A percentile compares a stretch with the other conserved stretches of the same genome.
Conservation (phyloP, 1,140 invertebrate genomes). For the Conus ventricosus region DNA sequence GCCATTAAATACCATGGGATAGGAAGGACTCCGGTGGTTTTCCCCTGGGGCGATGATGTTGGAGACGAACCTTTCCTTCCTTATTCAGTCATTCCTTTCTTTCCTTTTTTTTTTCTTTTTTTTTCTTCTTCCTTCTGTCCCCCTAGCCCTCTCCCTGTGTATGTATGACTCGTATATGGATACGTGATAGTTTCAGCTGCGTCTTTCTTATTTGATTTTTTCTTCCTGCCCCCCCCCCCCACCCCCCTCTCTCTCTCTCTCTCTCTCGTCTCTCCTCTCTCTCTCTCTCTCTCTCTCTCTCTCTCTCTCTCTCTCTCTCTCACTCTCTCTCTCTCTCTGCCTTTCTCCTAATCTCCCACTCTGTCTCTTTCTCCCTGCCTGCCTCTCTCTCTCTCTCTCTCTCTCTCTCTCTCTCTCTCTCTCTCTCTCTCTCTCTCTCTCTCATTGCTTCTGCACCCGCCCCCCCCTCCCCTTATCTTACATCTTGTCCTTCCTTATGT, state of each 20-base stretch:
- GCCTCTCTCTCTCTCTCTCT: too few species aligned
- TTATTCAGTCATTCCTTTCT: too few species aligned
- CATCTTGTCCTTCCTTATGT: background rate
- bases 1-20: background rate
- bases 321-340: slow-evolving; percentile 3
- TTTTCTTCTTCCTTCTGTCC: too few species aligned
- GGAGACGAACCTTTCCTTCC: too few species aligned
- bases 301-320: slow-evolving; percentile 25
- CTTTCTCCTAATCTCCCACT: background rate
- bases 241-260: background rate
- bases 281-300: slow-evolving; percentile 11
- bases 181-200: too few species aligned
- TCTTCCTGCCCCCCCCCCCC: background rate
- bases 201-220: too few species aligned
- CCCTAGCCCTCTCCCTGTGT: too few species aligned
- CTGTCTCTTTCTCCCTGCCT: background rate
- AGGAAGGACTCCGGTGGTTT: background rate
- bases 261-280: background rate
- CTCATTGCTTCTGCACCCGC: too few species aligned
- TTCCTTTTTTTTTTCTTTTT: too few species aligned
- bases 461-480: background rate
- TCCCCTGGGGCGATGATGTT: too few species aligned
- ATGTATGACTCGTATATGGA: too few species aligned
- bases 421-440: slow-evolving; percentile 20
- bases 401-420: background rate